phyloP scores from a whole-genome alignment of 2,888 invertebrate species.

The Caenorhabditis afra region DNA sequence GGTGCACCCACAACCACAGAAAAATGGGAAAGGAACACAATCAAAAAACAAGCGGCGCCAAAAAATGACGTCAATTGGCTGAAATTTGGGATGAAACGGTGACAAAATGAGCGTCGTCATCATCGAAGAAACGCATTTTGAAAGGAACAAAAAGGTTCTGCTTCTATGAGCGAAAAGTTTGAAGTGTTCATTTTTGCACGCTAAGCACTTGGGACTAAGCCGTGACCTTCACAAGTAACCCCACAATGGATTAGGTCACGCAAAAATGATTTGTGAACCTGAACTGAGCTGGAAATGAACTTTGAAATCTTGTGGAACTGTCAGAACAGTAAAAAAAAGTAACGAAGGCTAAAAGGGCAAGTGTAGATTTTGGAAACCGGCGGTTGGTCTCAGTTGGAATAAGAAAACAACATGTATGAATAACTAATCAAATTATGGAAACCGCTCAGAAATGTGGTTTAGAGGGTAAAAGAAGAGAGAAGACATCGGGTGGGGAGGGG shows the following conservation, averaged over 20 bases:
- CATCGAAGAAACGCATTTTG: too few species aligned
- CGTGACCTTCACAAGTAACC: slow-evolving; percentile 34
- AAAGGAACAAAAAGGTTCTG: neutral
- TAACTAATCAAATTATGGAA: slow-evolving; percentile 60
- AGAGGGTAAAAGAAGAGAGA: slow-evolving; percentile 14
- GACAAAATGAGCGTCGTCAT: too few species aligned
- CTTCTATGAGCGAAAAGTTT: slow-evolving; percentile 32
- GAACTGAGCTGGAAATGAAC: too few species aligned
- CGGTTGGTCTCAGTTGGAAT: slow-evolving; percentile 57
- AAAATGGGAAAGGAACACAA: slow-evolving; percentile 5
- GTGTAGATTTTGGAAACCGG: slow-evolving; percentile 47
- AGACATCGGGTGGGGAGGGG: too few species aligned
- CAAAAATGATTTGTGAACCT: slow-evolving; percentile 21
- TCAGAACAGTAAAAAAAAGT: neutral
- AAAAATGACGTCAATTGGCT: slow-evolving; percentile 6
- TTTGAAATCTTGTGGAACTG: neutral
- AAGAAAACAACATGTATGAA: slow-evolving; percentile 62
- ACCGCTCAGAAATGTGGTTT: slow-evolving; percentile 48
- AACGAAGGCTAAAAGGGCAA: slow-evolving; percentile 52
- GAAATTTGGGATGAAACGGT: neutral
- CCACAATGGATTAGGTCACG: slow-evolving; percentile 25
- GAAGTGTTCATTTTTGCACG: slow-evolving; percentile 54
- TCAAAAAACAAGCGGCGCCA: neutral
- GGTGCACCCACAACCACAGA: too few species aligned
- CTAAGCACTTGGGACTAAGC: slow-evolving; percentile 25